These are phyloP conservation scores for Platerodrilus igneus DNA, from an alignment of 2,888 invertebrate genomes.

Conservation along the genomic window DNA sequence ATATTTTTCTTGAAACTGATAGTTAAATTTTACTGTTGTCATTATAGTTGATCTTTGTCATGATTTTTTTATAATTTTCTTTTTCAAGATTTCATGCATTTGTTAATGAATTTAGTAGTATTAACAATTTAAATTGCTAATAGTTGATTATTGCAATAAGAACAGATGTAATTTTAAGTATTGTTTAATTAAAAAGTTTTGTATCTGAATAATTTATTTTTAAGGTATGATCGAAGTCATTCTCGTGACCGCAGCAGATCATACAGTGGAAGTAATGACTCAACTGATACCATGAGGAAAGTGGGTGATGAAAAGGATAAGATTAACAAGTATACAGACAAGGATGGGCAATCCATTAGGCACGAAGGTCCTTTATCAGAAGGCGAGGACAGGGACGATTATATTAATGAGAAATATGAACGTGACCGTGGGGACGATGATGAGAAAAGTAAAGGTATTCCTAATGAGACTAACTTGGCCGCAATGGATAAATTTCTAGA, in stretches of 20 bases:
- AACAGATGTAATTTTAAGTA: no score
- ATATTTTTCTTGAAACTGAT: no score
- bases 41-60: no score
- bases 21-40: no score
- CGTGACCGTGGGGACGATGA: conserved; percentile 49
- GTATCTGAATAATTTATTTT: no score
- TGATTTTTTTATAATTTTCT: no score
- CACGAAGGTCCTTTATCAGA: conserved; percentile 57
- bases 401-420: conserved; percentile 43
- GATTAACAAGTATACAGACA: conserved; percentile 55
- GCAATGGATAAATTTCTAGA: conserved; percentile 56
- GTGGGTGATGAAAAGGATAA: conserved; percentile 55
- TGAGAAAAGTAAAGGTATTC: conserved; percentile 35
- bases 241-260: conserved; percentile 46
- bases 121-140: no score
- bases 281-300: conserved; percentile 50
- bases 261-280: conserved; percentile 52
- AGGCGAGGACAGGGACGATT: conserved; percentile 56
- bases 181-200: no score
- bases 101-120: no score
- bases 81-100: no score
- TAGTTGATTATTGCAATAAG: no score
- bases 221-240: conserved; percentile 56
- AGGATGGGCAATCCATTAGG: conserved; percentile 44
- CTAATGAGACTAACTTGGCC: conserved; percentile 47